These are phyloP conservation scores for Andinoacara biseriatus DNA, from an alignment of 2,113 vertebrate species.

Conservation along the genomic window DNA sequence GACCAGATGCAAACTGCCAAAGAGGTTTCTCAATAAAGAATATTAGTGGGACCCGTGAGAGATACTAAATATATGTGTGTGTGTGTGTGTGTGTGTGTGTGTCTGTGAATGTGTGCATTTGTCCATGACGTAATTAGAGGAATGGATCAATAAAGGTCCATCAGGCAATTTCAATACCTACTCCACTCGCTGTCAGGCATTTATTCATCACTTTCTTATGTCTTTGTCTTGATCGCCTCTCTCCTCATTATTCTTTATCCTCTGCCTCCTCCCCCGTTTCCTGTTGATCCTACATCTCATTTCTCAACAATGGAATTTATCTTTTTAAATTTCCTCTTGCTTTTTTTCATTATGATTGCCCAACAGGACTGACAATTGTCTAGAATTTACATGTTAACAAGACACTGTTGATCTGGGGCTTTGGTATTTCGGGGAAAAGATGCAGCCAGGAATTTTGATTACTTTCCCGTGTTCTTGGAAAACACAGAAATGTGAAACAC, in stretches of 20 bases:
- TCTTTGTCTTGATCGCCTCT: background rate
- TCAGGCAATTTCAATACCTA: conserved; percentile 23
- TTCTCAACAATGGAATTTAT: conserved; percentile 5
- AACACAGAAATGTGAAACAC: background rate
- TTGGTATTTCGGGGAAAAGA: background rate
- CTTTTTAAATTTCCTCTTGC: background rate
- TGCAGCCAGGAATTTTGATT: background rate
- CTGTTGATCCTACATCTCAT: background rate
- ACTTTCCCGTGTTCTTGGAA: background rate
- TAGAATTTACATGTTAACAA: background rate
- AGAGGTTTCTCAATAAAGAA: conserved; percentile 50
- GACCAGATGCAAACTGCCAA: conserved; percentile 62
- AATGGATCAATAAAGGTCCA: conserved; percentile 49
- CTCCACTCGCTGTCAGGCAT: background rate
- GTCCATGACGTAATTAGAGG: conserved; percentile 32
- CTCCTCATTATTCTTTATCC: background rate
- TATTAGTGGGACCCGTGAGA: conserved; percentile 56
- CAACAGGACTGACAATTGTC: background rate
- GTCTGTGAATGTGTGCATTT: conserved; percentile 20
- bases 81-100: background rate
- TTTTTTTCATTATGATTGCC: background rate
- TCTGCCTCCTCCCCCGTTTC: background rate
- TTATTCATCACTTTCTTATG: background rate
- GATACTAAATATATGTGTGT: background rate
- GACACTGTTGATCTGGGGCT: background rate